A percentile compares a stretch with the other conserved stretches of the same genome.
Evolutionary conservation across 2,797 vertebrate species (phyloP).

Genomic region (Alca torda): DNA sequence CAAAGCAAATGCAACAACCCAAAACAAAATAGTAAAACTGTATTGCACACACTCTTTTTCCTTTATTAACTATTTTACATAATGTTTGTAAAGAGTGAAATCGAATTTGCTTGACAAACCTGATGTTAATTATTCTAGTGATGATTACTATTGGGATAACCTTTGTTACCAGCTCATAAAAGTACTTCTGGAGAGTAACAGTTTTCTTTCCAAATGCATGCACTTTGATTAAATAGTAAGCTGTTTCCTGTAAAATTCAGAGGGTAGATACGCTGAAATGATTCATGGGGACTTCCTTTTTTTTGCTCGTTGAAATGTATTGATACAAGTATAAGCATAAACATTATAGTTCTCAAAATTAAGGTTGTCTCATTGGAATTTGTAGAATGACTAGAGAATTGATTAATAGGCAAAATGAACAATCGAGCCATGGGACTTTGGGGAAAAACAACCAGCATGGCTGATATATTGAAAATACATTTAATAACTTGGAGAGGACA

Average conservation of each 20-base stretch:
- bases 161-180: not conserved
- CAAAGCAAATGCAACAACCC: not conserved
- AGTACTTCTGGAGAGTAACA: not conserved
- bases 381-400: not conserved
- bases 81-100: not conserved
- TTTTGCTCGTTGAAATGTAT: not conserved
- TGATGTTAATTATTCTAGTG: not conserved
- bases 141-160: not conserved
- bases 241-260: not conserved
- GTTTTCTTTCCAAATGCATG: not conserved
- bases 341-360: not conserved
- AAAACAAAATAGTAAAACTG: not conserved
- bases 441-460: not conserved
- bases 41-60: accelerated
- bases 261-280: not conserved
- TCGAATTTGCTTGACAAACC: not conserved
- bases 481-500: not conserved
- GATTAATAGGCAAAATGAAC: not conserved
- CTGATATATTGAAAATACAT: not conserved
- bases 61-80: not conserved
- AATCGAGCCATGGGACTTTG: not conserved
- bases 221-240: not conserved
- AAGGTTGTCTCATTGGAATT: not conserved
- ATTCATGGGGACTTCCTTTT: not conserved
- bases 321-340: not conserved